Conservation (phyloP, 30 jellyfish, hydroid and myxozoan species). For the Phacellophora camtschatica region DNA sequence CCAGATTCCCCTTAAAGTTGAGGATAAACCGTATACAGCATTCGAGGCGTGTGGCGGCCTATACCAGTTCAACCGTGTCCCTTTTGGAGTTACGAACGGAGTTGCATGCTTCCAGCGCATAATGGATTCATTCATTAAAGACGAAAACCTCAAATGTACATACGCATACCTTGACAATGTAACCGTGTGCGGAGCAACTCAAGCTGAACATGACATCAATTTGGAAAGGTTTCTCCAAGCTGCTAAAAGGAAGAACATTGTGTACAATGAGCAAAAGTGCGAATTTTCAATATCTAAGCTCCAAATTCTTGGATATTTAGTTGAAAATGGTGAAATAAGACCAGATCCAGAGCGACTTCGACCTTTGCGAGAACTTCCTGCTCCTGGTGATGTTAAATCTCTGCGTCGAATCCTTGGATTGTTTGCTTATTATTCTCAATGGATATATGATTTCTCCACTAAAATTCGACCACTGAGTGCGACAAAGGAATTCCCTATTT, state of each 20-base stretch:
- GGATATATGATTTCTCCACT: constrained; percentile 71
- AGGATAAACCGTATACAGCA: constrained; percentile 23
- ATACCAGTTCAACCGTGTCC: constrained; percentile 30
- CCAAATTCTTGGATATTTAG: constrained; percentile 46
- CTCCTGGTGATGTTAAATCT: constrained; percentile 20
- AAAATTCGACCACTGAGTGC: constrained; percentile 24
- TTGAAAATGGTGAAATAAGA: constrained; percentile 36
- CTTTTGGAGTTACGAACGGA: constrained; percentile 72
- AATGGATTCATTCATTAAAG: neutral
- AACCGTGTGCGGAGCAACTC: constrained; percentile 58
- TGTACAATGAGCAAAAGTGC: constrained; percentile 20
- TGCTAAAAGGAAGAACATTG: constrained; percentile 43
- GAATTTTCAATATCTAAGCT: constrained; percentile 12
- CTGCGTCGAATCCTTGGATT: constrained; percentile 27
- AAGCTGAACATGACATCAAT: constrained; percentile 63
- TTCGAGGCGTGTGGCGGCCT: constrained; percentile 34
- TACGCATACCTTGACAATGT: constrained; percentile 49
- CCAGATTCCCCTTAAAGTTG: constrained; percentile 4
- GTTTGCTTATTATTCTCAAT: constrained; percentile 58
- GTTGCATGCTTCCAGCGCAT: constrained; percentile 49
- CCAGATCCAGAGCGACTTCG: constrained; percentile 71
- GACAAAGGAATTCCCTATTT: constrained; percentile 39
- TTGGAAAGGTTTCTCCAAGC: constrained; percentile 52
- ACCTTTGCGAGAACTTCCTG: constrained; percentile 41
- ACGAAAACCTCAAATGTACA: constrained; percentile 7